phyloP scores from a whole-genome alignment of 2,113 vertebrate genomes.

The Globicephala melas region DNA sequence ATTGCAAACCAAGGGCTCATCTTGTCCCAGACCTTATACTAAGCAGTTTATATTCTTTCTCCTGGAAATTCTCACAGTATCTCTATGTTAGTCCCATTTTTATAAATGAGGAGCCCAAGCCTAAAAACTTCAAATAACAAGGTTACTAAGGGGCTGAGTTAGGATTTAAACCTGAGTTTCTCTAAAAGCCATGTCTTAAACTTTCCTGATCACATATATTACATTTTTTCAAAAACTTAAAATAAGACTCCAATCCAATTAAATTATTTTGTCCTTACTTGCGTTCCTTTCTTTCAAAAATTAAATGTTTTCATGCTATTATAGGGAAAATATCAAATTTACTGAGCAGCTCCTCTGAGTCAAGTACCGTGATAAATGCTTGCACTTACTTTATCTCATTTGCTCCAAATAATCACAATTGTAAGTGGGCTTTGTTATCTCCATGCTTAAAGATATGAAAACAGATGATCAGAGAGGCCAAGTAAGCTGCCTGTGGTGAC shows the following conservation, averaged over 20 bases:
- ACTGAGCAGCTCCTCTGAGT: not conserved
- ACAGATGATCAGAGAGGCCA: not conserved
- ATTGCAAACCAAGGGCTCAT: not conserved
- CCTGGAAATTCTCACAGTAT: not conserved
- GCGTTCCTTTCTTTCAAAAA: not conserved
- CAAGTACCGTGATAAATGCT: not conserved
- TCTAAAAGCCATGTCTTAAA: not conserved
- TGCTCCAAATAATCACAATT: not conserved
- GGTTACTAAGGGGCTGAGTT: not conserved
- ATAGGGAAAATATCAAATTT: not conserved
- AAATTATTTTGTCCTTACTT: not conserved
- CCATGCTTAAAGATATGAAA: not conserved
- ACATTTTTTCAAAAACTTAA: not conserved
- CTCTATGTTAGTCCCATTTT: not conserved
- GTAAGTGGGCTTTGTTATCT: not conserved
- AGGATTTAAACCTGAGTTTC: not conserved
- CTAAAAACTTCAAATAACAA: not conserved
- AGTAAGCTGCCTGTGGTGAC: not conserved
- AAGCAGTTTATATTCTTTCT: not conserved
- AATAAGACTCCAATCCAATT: not conserved
- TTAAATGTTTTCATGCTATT: not conserved
- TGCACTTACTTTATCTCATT: not conserved
- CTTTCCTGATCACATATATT: not conserved
- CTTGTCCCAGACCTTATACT: not conserved
- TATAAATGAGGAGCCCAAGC: not conserved